Conservation (phyloP, 2,888 invertebrate species). For the Hyposoter dolosus region DNA sequence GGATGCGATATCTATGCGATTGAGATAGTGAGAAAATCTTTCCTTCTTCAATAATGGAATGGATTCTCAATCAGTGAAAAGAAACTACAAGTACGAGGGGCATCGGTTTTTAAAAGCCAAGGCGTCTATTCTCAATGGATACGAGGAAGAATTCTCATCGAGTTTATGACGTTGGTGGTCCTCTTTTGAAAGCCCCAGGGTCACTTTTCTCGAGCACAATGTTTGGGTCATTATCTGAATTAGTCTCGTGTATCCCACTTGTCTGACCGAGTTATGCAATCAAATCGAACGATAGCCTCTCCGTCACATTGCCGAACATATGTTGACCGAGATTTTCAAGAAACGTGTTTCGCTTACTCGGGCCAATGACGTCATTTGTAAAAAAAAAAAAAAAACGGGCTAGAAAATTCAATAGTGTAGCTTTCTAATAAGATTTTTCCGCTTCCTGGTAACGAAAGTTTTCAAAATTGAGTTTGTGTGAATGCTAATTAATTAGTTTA, state of each 20-base stretch:
- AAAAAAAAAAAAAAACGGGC: background rate
- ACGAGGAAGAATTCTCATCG: background rate
- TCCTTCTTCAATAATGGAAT: constrained; percentile 7
- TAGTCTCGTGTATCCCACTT: constrained; percentile 62
- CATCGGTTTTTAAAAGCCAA: constrained; percentile 68
- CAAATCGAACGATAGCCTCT: constrained; percentile 33
- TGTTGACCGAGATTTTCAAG: constrained; percentile 29
- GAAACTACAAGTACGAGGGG: constrained; percentile 36
- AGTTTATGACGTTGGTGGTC: constrained; percentile 38
- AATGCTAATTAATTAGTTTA: background rate
- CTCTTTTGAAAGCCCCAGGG: constrained; percentile 39
- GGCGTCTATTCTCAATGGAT: constrained; percentile 33
- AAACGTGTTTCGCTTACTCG: constrained; percentile 5
- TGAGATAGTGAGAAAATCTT: constrained; percentile 38
- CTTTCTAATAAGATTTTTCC: background rate
- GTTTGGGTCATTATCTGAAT: constrained; percentile 69
- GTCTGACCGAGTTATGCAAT: constrained; percentile 58
- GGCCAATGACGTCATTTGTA: constrained; percentile 1
- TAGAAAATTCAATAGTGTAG: background rate
- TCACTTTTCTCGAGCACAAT: constrained; percentile 47
- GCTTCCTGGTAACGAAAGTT: background rate
- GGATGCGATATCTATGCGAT: constrained; percentile 16
- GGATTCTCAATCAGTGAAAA: constrained; percentile 38
- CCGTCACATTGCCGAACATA: background rate
- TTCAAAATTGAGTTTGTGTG: background rate